phyloP scores from a whole-genome alignment of 2,113 vertebrate genomes.

The Carollia perspicillata region DNA sequence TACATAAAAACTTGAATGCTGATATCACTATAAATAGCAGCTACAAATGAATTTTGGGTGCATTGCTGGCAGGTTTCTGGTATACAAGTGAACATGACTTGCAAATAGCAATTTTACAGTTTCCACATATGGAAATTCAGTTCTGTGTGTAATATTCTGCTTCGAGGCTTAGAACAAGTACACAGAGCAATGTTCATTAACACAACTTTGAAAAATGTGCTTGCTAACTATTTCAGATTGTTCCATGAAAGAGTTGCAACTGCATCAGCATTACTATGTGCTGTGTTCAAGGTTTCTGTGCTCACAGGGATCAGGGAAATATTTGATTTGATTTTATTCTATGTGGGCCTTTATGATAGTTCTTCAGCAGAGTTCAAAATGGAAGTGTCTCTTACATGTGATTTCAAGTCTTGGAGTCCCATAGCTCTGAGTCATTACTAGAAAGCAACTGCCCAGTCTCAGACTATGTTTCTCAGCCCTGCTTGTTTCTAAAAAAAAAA shows the following conservation, averaged over 20 bases:
- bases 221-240: conserved; percentile 80
- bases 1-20: conserved; percentile 75
- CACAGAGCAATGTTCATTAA: conserved; percentile 80
- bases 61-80: conserved; percentile 81
- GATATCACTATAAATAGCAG: conserved; percentile 81
- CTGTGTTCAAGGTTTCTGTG: conserved; percentile 66
- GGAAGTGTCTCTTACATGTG: neutral
- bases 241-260: conserved; percentile 69
- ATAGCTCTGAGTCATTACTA: neutral
- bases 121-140: conserved; percentile 84
- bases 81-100: conserved; percentile 85
- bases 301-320: neutral
- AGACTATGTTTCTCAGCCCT: neutral
- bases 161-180: conserved; percentile 81
- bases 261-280: conserved; percentile 66
- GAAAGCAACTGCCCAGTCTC: neutral
- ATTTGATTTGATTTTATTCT: neutral
- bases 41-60: conserved; percentile 83
- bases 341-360: neutral
- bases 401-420: neutral
- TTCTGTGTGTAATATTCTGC: conserved; percentile 80
- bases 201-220: conserved; percentile 80
- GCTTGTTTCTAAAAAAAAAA: too few relatives aligned
- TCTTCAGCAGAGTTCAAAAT: neutral
- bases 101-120: conserved; percentile 84